Conservation (phyloP, 2,888 invertebrate genomes). For the Poecilus cupreus region DNA sequence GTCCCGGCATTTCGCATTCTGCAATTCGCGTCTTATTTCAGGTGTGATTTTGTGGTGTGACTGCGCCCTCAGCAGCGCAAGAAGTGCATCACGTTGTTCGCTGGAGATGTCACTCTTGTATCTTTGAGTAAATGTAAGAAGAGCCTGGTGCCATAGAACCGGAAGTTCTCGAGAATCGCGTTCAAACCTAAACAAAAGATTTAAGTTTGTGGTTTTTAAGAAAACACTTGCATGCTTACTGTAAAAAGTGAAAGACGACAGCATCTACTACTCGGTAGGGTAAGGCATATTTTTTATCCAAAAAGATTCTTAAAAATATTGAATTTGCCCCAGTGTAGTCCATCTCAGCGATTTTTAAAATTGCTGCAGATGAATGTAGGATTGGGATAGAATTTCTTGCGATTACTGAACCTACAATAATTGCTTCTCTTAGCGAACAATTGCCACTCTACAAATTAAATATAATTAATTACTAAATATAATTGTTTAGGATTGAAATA, state of each 20-base stretch:
- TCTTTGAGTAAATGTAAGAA: constrained; percentile 94
- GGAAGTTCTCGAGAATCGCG: constrained; percentile 89
- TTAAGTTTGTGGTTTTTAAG: neutral
- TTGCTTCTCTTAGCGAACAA: constrained; percentile 96
- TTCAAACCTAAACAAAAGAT: constrained; percentile 81
- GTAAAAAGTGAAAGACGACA: constrained; percentile 93
- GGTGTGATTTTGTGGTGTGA: constrained; percentile 83
- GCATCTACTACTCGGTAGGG: constrained; percentile 97
- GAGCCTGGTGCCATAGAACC: constrained; percentile 97
- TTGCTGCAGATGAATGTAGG: constrained; percentile 95
- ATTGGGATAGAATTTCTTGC: constrained; percentile 95
- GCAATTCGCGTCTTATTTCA: constrained; percentile 91
- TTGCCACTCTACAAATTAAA: constrained; percentile 83
- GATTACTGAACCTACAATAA: constrained; percentile 94
- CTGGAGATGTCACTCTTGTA: constrained; percentile 96
- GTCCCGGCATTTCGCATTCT: constrained; percentile 86
- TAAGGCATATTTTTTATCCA: constrained; percentile 98
- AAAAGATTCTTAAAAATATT: constrained; percentile 92
- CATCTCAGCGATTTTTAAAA: constrained; percentile 98
- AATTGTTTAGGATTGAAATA: neutral
- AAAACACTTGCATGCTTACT: constrained; percentile 74
- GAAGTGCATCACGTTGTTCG: constrained; percentile 92
- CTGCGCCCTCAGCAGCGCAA: constrained; percentile 86
- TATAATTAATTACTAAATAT: neutral
- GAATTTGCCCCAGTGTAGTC: constrained; percentile 97